phyloP scores from a whole-genome alignment of 2,113 vertebrate genomes.

The Coreoperca whiteheadi region DNA sequence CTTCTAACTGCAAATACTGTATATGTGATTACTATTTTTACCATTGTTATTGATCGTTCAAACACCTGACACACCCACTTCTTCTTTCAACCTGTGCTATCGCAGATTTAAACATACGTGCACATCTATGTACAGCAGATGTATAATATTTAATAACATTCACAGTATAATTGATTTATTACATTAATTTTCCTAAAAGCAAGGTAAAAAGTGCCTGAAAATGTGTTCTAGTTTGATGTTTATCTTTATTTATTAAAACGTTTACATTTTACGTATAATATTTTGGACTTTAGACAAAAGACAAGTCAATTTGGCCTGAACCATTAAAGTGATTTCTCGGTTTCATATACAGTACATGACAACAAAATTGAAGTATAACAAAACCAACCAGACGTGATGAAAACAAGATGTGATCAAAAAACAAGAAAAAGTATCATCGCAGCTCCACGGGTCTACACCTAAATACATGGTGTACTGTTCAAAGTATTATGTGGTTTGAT shows the following conservation, averaged over 20 bases:
- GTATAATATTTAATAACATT: neutral
- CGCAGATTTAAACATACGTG: neutral
- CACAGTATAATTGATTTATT: neutral
- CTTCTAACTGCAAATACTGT: neutral
- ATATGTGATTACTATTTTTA: neutral
- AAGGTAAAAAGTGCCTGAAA: neutral
- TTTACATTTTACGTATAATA: neutral
- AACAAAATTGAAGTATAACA: neutral
- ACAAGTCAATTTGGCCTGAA: neutral
- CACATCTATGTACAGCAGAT: neutral
- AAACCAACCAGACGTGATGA: neutral
- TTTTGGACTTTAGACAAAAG: neutral
- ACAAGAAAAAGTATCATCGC: neutral
- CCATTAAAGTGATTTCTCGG: neutral
- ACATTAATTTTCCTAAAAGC: neutral
- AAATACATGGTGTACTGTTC: neutral
- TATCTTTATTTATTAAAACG: neutral
- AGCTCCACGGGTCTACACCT: neutral
- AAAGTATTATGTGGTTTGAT: neutral
- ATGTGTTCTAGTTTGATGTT: neutral
- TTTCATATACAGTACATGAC: neutral
- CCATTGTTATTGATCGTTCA: neutral
- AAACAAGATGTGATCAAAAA: neutral
- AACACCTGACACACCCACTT: neutral
- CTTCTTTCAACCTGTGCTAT: neutral